Conservation (phyloP, 2,888 invertebrate species). For the Platycheirus albimanus region DNA sequence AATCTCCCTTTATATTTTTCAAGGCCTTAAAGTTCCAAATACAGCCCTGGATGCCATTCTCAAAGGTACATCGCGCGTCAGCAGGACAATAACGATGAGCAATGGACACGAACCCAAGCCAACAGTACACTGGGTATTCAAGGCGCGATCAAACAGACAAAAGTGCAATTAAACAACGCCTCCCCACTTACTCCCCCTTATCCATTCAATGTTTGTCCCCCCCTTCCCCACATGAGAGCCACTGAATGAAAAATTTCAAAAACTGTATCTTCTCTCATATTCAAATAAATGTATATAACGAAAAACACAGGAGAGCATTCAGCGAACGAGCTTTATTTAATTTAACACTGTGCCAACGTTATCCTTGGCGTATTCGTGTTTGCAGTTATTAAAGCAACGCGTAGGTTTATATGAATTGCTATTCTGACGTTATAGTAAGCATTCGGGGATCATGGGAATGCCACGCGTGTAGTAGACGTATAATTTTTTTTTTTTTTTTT, state of each 20-base stretch:
- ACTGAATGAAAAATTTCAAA: slow-evolving; percentile 23
- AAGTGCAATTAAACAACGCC: slow-evolving; percentile 73
- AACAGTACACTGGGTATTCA: background rate
- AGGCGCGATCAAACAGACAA: slow-evolving; percentile 65
- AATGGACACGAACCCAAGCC: background rate
- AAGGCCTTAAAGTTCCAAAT: too few relatives aligned
- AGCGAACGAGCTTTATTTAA: slow-evolving; percentile 61
- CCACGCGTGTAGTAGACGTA: slow-evolving; percentile 49
- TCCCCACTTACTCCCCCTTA: too few relatives aligned
- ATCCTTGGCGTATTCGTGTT: slow-evolving; percentile 51
- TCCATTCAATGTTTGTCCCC: too few relatives aligned
- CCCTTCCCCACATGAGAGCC: background rate
- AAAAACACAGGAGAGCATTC: slow-evolving; percentile 20
- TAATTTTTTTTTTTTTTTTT: too few relatives aligned
- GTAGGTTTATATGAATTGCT: slow-evolving; percentile 38
- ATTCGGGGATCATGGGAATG: slow-evolving; percentile 52
- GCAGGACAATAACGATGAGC: slow-evolving; percentile 43
- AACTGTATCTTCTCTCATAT: slow-evolving; percentile 22
- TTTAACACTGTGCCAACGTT: slow-evolving; percentile 58
- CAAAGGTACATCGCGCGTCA: slow-evolving; percentile 18
- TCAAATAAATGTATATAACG: background rate
- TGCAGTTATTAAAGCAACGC: slow-evolving; percentile 56
- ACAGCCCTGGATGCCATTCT: background rate
- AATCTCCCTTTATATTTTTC: too few relatives aligned
- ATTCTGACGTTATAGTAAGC: slow-evolving; percentile 30